phyloP scores from a whole-genome alignment of 2,113 vertebrate genomes.

The Mormoops blainvillei region DNA sequence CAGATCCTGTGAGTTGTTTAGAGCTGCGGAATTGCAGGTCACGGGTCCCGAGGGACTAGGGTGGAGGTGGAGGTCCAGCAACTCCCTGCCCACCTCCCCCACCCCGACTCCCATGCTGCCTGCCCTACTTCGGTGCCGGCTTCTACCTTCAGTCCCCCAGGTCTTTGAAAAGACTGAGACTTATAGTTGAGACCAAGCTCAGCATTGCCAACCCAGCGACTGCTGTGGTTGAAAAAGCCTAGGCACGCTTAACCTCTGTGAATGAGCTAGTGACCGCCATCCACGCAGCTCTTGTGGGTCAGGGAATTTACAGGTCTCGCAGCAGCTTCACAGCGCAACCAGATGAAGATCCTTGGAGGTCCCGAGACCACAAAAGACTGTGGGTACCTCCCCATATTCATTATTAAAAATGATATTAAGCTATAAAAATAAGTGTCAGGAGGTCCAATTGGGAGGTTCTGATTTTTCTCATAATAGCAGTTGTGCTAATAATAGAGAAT shows the following conservation, averaged over 20 bases:
- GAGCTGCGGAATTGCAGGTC: no score
- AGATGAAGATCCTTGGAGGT: neutral
- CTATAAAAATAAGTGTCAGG: neutral
- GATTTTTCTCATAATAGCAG: neutral
- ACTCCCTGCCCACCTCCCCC: neutral
- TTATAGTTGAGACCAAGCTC: neutral
- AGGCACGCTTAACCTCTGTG: neutral
- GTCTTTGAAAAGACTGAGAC: neutral
- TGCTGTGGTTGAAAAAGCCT: neutral
- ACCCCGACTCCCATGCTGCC: neutral
- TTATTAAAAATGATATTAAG: neutral
- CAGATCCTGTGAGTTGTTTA: neutral
- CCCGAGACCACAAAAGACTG: neutral
- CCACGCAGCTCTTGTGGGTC: fast-evolving
- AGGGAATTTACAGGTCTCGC: neutral
- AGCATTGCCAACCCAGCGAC: neutral
- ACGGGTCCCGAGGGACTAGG: neutral
- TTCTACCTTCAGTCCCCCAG: neutral
- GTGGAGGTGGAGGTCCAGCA: fast-evolving
- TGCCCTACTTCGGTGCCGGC: no score
- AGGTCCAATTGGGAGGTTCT: neutral
- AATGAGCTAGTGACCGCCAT: neutral
- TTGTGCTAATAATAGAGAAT: neutral
- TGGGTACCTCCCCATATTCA: neutral
- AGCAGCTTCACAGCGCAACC: neutral